These are phyloP conservation scores for Octodon degus DNA, from an alignment of 2,113 vertebrate species.

Conservation along the genomic window DNA sequence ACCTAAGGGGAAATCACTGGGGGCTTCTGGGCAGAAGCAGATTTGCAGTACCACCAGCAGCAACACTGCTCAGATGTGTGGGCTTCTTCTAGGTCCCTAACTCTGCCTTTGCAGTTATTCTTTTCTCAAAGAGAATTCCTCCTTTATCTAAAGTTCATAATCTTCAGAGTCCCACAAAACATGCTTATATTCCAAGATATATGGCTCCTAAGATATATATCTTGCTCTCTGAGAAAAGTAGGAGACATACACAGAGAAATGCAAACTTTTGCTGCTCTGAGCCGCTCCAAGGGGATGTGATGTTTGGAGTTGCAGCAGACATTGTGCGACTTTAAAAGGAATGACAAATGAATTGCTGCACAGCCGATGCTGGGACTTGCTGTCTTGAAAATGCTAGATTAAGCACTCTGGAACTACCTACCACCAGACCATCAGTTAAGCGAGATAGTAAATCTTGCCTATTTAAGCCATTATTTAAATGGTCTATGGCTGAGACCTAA, in stretches of 20 bases:
- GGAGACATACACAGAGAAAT: background rate
- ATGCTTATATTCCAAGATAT: background rate
- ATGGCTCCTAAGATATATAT: background rate
- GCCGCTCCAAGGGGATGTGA: background rate
- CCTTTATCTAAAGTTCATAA: background rate
- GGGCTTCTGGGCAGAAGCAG: background rate
- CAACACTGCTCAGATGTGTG: background rate
- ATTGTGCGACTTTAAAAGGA: background rate
- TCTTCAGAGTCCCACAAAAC: background rate
- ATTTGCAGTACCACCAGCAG: background rate
- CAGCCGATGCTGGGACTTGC: no score
- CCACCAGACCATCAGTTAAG: background rate
- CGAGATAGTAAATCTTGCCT: background rate
- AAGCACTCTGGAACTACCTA: background rate
- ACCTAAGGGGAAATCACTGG: no score
- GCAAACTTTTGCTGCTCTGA: background rate
- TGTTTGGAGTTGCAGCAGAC: background rate
- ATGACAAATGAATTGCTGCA: background rate
- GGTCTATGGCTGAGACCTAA: background rate
- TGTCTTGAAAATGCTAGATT: background rate
- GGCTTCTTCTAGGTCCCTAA: background rate
- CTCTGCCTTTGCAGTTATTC: background rate
- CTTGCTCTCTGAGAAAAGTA: background rate
- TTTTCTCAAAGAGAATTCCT: background rate
- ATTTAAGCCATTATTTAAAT: background rate